Base-by-base conservation (phyloP, 2,888 invertebrate genomes). In the Polyommatus icarus region DNA sequence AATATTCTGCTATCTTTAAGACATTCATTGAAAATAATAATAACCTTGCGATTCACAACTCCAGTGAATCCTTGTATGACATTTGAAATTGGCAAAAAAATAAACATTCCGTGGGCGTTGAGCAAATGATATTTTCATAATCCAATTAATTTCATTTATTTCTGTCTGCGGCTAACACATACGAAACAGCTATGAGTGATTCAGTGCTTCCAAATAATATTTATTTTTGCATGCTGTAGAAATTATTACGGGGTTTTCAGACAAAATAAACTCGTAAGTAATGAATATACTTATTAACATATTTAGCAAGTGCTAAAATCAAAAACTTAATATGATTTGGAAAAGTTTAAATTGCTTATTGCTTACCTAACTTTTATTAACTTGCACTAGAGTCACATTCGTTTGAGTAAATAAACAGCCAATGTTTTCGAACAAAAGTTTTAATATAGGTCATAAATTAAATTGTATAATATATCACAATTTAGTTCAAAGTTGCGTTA, bases 91-190 rank as follows among this genome's bases (percentile, higher is more conserved):
- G 29, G 24, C 29, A 20, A 29, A 50, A 73, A 75, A 50, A 73
- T 24, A 50, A 29, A 50, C 50, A 46, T 15, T 73, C 2, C n/a
- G 78, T 79, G 79, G 79, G 79, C 71, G 79, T 76, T 46, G 59
- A 77, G 76, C 77, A 76, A 71, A 71, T 76, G 76, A 59, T 76
- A 76, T 40, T 76, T 77, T 77, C 71, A 76, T 79, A 77, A 77
- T 76, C 71, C 50, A 79, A 79, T 79, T 79, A 79, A 77, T 79
- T 76, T 76, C 59, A 77, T 61, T 76, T 78, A 76, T 79, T 79
- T 79, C 57, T 54, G 71, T 29, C 76, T 76, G 76, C 57, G 76
- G 72, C 76, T 59, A 50, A 67, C 76, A 77, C 36, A 46, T 54
- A 20, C 20, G 76, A 75, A 15, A 18, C 75, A 75, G 24, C 75